Percentiles rank a stretch among this genome's conserved stretches.
Evolutionary conservation across 2,113 vertebrate species (phyloP).

Genomic region (Entosphenus tridentatus): DNA sequence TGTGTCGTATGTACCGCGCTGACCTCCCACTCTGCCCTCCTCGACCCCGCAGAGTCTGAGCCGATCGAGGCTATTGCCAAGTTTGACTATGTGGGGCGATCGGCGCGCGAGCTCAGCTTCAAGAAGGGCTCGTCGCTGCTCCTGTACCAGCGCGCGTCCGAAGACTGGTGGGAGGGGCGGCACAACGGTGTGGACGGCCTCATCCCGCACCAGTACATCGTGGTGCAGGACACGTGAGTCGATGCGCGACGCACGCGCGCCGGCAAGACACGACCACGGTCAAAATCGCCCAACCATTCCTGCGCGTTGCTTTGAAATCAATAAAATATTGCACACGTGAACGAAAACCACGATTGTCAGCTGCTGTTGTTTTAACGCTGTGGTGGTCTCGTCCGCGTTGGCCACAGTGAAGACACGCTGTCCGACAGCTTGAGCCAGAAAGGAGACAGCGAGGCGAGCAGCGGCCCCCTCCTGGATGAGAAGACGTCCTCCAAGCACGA

Average conservation of each 20-base stretch:
- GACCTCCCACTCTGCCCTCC: not conserved
- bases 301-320: no score
- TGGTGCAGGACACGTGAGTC: conserved; percentile 95
- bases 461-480: conserved; percentile 62
- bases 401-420: conserved; percentile 71
- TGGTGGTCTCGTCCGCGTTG: not conserved
- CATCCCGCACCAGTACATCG: conserved; percentile 93
- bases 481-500: conserved; percentile 73
- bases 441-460: conserved; percentile 86
- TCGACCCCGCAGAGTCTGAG: conserved; percentile 44
- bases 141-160: conserved; percentile 76
- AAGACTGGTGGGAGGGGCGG: conserved; percentile 97
- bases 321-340: no score
- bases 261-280: no score
- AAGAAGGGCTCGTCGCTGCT: conserved; percentile 93
- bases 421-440: conserved; percentile 92
- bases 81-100: conserved; percentile 82
- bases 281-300: no score
- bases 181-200: conserved; percentile 89
- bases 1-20: not conserved
- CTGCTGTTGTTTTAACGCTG: no score
- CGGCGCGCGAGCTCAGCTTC: conserved; percentile 78
- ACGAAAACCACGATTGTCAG: no score
- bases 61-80: conserved; percentile 97
- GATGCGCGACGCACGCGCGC: not conserved